Percentiles rank a stretch among this genome's conserved stretches.
Conservation (phyloP, 1,140 invertebrate genomes). For the Nebria ingens region DNA sequence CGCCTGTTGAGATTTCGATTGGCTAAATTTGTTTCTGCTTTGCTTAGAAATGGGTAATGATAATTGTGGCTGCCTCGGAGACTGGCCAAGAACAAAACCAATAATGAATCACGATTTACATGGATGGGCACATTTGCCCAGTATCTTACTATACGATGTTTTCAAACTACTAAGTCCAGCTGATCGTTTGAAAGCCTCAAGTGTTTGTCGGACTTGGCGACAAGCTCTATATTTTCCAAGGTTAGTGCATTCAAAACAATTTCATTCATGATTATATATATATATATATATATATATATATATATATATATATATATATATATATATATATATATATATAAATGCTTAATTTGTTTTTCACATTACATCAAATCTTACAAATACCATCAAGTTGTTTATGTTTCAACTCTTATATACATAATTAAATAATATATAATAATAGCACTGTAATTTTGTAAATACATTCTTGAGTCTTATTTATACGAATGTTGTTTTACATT, state of each 20-base stretch:
- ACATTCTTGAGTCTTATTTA: no score
- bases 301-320: no score
- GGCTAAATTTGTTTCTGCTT: not conserved
- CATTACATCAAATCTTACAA: not conserved
- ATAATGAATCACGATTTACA: conserved; percentile 15
- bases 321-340: no score
- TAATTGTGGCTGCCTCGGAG: conserved; percentile 15
- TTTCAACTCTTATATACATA: no score
- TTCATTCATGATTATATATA: no score
- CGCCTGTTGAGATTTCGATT: not conserved
- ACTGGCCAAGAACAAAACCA: conserved; percentile 20
- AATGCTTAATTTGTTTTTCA: no score
- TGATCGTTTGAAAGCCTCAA: conserved; percentile 30
- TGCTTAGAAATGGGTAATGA: conserved; percentile 20
- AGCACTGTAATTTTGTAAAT: no score
- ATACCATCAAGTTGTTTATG: no score
- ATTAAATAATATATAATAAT: no score
- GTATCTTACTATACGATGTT: conserved; percentile 28
- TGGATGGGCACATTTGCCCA: conserved; percentile 27
- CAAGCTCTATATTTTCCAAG: conserved; percentile 29
- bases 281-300: no score
- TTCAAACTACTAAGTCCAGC: conserved; percentile 24
- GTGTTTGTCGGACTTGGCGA: conserved; percentile 31
- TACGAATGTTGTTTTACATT: no score
- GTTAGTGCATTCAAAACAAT: conserved; percentile 20